Percentiles rank a stretch among this genome's conserved stretches.
These are phyloP conservation scores for Rhinatrema bivittatum DNA, from an alignment of 2,797 vertebrate genomes.

Conservation along the genomic window DNA sequence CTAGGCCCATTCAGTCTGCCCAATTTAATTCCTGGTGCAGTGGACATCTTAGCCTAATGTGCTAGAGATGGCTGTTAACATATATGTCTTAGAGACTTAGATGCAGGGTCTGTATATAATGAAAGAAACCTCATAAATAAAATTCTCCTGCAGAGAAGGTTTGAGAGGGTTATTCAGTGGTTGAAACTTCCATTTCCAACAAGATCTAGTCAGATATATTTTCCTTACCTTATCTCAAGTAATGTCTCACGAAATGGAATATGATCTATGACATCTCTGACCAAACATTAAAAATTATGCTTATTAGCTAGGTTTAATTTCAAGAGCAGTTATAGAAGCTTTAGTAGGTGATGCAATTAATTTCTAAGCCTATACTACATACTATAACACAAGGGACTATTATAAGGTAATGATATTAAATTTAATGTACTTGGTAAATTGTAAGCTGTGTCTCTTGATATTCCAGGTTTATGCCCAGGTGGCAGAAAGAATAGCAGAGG, in stretches of 20 bases:
- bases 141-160: no score
- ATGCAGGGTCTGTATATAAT: no score
- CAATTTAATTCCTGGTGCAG: no score
- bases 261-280: not conserved
- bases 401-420: slow-evolving; percentile 6
- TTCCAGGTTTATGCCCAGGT: not conserved
- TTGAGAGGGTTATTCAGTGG: no score
- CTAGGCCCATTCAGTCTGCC: no score
- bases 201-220: no score
- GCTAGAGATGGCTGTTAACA: no score
- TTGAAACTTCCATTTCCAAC: no score
- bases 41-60: no score
- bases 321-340: slow-evolving; percentile 18
- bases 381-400: slow-evolving; percentile 5
- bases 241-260: not conserved
- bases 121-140: no score
- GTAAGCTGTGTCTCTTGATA: not conserved
- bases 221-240: no score
- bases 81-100: no score
- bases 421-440: slow-evolving; percentile 6
- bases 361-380: slow-evolving; percentile 16
- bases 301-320: slow-evolving; percentile 14
- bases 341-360: slow-evolving; percentile 18
- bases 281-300: not conserved
- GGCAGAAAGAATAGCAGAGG: rapidly evolving